Evolutionary conservation across 2,888 invertebrate genomes (phyloP).

Genomic region (Pristionchus japonicus): DNA sequence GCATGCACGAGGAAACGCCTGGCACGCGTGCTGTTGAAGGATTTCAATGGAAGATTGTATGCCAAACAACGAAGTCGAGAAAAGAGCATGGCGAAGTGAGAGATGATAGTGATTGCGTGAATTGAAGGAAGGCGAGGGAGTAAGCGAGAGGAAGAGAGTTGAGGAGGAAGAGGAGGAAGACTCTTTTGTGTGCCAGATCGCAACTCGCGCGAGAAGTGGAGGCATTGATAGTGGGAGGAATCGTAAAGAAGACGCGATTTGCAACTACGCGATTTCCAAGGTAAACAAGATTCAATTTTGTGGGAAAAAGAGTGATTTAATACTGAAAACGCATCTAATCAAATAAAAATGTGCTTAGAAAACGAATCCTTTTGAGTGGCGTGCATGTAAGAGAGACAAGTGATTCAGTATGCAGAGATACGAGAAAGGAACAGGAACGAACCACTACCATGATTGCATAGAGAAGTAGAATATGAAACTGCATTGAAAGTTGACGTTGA

Average conservation of each 20-base stretch:
- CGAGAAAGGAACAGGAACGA: neutral
- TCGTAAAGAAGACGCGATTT: conserved; percentile 13
- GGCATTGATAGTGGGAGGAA: neutral
- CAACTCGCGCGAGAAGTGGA: neutral
- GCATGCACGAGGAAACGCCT: too few species aligned
- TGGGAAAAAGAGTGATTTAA: neutral
- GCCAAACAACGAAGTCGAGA: neutral
- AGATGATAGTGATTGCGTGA: neutral
- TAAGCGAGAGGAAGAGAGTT: neutral
- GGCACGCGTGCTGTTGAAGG: neutral
- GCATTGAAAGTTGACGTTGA: too few species aligned
- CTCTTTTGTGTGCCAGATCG: neutral
- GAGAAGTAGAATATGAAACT: too few species aligned
- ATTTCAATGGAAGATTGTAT: neutral
- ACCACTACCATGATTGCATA: too few species aligned
- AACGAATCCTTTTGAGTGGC: too few species aligned
- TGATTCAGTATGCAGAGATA: neutral
- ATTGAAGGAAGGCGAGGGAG: neutral
- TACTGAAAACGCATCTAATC: too few species aligned
- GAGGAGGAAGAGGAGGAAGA: neutral
- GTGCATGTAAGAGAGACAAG: neutral
- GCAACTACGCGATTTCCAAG: neutral
- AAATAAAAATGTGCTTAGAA: too few species aligned
- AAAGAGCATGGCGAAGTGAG: neutral
- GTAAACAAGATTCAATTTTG: neutral